Evolutionary conservation across 2,888 invertebrate genomes (phyloP).

Genomic region (Parapristionchus giblindavisi): DNA sequence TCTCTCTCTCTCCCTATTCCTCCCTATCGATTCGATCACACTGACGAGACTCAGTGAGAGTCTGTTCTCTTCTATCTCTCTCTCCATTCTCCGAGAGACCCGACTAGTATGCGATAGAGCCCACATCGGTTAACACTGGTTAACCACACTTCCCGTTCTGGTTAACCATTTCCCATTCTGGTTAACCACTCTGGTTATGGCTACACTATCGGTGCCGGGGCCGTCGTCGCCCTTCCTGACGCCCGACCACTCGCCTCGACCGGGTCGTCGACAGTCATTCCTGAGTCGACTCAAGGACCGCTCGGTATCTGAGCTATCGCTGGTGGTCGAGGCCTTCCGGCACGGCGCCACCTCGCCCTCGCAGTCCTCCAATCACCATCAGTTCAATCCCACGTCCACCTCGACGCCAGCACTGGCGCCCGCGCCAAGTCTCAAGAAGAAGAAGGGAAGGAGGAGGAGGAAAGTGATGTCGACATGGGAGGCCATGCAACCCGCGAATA

Average conservation of each 20-base stretch:
- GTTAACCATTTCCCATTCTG: no score
- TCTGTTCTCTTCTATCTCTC: neutral
- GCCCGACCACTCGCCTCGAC: constrained; percentile 7
- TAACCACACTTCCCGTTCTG: neutral
- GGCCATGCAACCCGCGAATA: constrained; percentile 59
- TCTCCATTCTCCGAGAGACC: neutral
- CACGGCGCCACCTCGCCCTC: neutral
- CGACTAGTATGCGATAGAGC: neutral
- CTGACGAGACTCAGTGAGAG: no score
- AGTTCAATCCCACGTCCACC: neutral
- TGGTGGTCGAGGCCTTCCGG: constrained; percentile 37
- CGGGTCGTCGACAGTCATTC: neutral
- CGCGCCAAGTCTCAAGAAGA: constrained; percentile 31
- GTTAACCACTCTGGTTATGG: constrained; percentile 18
- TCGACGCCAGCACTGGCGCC: constrained; percentile 24
- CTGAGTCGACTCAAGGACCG: constrained; percentile 33
- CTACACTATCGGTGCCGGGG: constrained; percentile 18
- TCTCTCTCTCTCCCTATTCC: neutral
- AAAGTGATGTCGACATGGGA: constrained; percentile 56
- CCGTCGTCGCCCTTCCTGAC: constrained; percentile 27
- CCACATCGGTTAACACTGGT: no score
- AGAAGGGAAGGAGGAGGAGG: constrained; percentile 48
- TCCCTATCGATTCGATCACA: neutral
- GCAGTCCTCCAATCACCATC: neutral
- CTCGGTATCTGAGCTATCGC: constrained; percentile 18